Base-by-base conservation (phyloP, 2,113 vertebrate species). In the Motacilla alba region DNA sequence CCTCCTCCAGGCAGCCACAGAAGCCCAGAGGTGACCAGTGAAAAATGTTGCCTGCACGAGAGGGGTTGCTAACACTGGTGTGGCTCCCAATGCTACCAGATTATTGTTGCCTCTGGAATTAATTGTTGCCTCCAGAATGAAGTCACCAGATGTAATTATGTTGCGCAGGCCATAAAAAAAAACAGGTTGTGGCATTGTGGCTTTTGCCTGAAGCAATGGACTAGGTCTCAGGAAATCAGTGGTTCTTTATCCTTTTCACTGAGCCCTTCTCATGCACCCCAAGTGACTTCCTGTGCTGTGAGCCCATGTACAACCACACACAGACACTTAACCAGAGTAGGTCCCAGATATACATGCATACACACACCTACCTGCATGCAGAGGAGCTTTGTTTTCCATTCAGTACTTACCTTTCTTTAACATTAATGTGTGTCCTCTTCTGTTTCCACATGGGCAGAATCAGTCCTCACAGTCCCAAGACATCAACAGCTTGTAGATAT, bases 41-140 rank as follows among this genome's bases (percentile, higher is more conserved):
- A 49, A 85, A 92, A 68, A 24, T 31, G 15, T 7, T 68, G 26
- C n/a, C 46, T 44, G 33, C n/a, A 11, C 28, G 46, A n/a, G 39
- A 87, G 74, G 15, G 19, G 23, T 27, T 1, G 1, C 14, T 75
- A 66, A 8, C 5, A 27, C 6, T 4, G 0, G 7, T 31, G 31
- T 58, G n/a, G n/a, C 14, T 91, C 27, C 13, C 30, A 60, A 0
- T 16, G 21, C 60, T 82, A 6, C 19, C 8, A 7, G 6, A 13
- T 41, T 22, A 28, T 52, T 63, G 35, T 49, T 87, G 49, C 35
- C 52, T 67, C 44, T 78, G 73, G 30, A 90, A 86, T 72, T 55
- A 84, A 60, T 68, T 68, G 30, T 35, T 63, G 19, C 46, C 31
- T 83, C 18, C 47, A 56, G 35, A 90, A 74, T 84, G 11, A 87